Evolutionary conservation across 2,113 vertebrate genomes (phyloP).

Genomic region (Gymnarchus niloticus): DNA sequence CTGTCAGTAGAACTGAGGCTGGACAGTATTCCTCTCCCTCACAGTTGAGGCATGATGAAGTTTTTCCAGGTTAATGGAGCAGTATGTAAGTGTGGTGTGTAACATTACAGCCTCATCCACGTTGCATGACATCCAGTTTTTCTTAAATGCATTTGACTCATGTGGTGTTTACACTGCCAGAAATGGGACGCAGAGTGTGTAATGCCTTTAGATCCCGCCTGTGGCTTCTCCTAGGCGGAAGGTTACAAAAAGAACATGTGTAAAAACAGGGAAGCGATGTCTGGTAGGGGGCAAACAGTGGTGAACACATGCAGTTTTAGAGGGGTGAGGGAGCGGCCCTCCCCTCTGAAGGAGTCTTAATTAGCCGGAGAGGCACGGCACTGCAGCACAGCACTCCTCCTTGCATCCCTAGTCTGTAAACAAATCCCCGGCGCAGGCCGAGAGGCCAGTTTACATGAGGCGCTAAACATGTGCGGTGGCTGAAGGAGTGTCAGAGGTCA

Average conservation of each 20-base stretch:
- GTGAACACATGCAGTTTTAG: conserved; percentile 53
- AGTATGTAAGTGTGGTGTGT: not conserved
- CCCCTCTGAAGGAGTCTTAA: conserved; percentile 43
- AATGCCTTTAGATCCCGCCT: not conserved
- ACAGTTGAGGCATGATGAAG: not conserved
- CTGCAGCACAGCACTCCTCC: conserved; percentile 59
- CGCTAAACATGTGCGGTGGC: conserved; percentile 76
- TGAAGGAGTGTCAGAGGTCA: conserved; percentile 84
- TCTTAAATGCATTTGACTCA: not conserved
- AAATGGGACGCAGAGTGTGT: no score
- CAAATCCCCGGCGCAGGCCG: conserved; percentile 62
- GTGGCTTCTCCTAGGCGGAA: not conserved
- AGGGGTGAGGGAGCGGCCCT: conserved; percentile 40
- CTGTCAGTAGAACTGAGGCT: not conserved
- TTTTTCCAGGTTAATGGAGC: not conserved
- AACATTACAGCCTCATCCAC: no score
- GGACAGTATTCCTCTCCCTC: no score
- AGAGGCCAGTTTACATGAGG: conserved; percentile 68
- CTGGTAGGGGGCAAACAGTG: conserved; percentile 26
- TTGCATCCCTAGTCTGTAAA: conserved; percentile 68
- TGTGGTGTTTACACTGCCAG: no score
- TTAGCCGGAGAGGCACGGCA: conserved; percentile 56
- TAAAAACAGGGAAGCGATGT: not conserved
- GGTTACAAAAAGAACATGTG: conserved; percentile 39
- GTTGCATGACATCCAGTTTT: not conserved